Base-by-base conservation (phyloP, 2,797 vertebrate genomes). In the Myotis planiceps region DNA sequence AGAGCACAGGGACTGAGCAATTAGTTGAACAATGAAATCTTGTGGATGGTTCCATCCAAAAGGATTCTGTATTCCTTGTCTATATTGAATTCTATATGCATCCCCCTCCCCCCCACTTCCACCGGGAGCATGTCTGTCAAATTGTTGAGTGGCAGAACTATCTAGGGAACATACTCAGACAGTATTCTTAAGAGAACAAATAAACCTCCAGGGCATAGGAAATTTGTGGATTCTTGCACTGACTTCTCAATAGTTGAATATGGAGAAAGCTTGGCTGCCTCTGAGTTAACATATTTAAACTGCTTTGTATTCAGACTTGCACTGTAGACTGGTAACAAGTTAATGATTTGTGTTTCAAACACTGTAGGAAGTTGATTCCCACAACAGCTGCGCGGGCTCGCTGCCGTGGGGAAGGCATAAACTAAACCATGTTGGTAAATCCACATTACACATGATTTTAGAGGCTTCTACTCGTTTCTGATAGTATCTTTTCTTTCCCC, bases 261-360 rank as follows among this genome's bases (percentile, higher is more conserved):
- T 66, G 72, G 76, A 90, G 53, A 76, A 94, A 92, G 60, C 72
- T 42, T 39, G 55, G 63, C 55, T 96, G 51, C 53, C 16, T 94
- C 76, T 78, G 32, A 88, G 71, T 92, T 94, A 95, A 58, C 13
- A 53, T 90, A 85, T 60, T 96, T 96, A 93, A 96, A 86, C 85
- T 86, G 84, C 82, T 97, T 68, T 93, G 29, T 93, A 92, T 96
- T 93, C 87, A 63, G 68, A 79, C 34, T 96, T 88, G 82, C 63
- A 51, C 0, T 47, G 88, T 55, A 88, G 87, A 89, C 85, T 34
- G 32, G 90, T 96, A 97, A 97, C 88, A 88, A 96, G 93, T 97
- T 96, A 96, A 94, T 94, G 95, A 97, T 97, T 97, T 97, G 93
- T 97, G 74, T 95, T 94, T 93, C 78, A 93, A 94, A 94, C 87